Base-by-base conservation (phyloP, 2,888 invertebrate genomes). In the Orthonevra nobilis region DNA sequence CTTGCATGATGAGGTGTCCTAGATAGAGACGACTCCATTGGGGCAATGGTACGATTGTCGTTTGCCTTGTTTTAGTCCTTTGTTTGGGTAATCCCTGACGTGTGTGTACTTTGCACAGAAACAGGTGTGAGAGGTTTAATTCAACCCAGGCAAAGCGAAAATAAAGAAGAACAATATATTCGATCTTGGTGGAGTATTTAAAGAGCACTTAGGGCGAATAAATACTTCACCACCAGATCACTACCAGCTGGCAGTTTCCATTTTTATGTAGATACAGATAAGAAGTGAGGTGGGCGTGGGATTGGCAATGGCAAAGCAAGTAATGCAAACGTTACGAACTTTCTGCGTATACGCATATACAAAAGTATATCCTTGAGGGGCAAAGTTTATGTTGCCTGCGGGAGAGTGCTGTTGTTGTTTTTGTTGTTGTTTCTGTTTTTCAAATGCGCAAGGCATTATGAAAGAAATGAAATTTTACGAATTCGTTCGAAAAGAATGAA, bases 321-420 rank as follows among this genome's bases (percentile, higher is more conserved):
- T 3, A n/a, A 10, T 4, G 44, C 10, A 34, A 60, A 26, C 7
- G 32, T 15, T 40, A 14, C 5, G 0, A 40, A 58, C 9, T 58
- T 44, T 42, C 12, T 42, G 20, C 15, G 9, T n/a, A n/a, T n/a
- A n/a, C n/a, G n/a, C n/a, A n/a, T n/a, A n/a, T n/a, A n/a, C n/a
- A n/a, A n/a, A n/a, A n/a, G n/a, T n/a, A 0, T 30, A 6, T 12
- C 42, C 32, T 34, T 15, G 9, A 23, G 32, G 44, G 5, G 3
- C 6, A 26, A 46, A 48, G 36, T 56, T 56, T 48, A 56, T 68
- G 36, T 30, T 36, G 15, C 56, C 64, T 54, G 15, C 14, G 54
- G 54, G 54, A 44, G 34, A 44, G 38, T 28, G 12, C 2, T 14
- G 20, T 50, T n/a, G n/a, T n/a, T n/a, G n/a, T n/a, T n/a, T n/a